Base-by-base conservation (phyloP, 2,797 vertebrate species). In the Cichlasoma orientale region DNA sequence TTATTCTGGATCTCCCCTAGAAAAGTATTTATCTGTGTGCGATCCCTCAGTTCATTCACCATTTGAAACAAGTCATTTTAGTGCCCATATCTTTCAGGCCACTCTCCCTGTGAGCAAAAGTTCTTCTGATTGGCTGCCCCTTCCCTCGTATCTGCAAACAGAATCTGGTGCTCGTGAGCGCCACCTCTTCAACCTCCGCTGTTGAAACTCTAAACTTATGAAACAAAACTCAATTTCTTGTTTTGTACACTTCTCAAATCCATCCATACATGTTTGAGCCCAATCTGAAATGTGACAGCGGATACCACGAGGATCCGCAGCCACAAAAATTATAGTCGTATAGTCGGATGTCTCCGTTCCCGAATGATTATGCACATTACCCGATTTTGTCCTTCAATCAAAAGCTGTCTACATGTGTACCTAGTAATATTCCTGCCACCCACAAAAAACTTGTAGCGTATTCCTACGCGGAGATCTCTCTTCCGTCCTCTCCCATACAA, bases 181-280 rank as follows among this genome's bases (percentile, higher is more conserved):
- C 23, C 41, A 50, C 61, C 47, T 68, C 41, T 41, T 68, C 41
- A 27, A 50, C 61, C 29, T 50, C 23, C 6, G 0, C 10, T 50
- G 19, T 29, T 47, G 5, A 19, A 66, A 66, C 3, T 50, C 19
- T n/a, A 13, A 50, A n/a, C 27, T 18, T 29, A 29, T 47, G 27
- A 47, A 66, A 66, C 23, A 68, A 50, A 50, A 50, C 25, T 50
- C 44, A 50, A 27, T 68, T 50, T 68, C 41, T 29, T 27, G 23
- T 47, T 66, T 66, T 66, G 61, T 66, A 23, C 47, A 38, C 61
- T 47, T 47, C 63, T 68, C 63, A n/a, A 68, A 50, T 68, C 10
- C 16, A 50, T 7, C 16, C 18, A 7, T 19, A 18, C 47, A 19
- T 19, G 16, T 18, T 50, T 16, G 3, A 50, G 47, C 16, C 47